Evolutionary conservation across 2,888 invertebrate species (phyloP).

Genomic region (Diaphora mendica): DNA sequence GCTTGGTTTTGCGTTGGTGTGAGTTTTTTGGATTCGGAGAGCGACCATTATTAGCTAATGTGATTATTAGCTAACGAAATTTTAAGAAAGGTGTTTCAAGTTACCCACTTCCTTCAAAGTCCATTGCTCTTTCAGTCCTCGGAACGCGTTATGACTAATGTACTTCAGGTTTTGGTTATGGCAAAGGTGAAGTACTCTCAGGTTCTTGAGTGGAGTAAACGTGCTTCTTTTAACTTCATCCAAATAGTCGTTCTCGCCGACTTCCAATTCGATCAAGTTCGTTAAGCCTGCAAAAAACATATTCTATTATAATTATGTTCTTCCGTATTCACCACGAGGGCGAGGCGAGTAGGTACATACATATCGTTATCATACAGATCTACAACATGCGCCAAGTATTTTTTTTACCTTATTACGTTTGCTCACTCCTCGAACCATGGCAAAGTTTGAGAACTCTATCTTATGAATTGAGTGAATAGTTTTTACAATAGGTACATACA

Average conservation of each 20-base stretch:
- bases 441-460: conserved; percentile 5
- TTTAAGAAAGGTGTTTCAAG: not conserved
- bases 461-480: conserved; percentile 26
- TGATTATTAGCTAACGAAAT: not conserved
- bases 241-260: conserved; percentile 86
- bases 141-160: conserved; percentile 88
- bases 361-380: conserved; percentile 32
- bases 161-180: conserved; percentile 84
- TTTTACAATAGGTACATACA: conserved; percentile 36
- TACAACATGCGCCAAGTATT: conserved; percentile 28
- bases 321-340: conserved; percentile 36
- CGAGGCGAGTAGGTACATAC: conserved; percentile 11
- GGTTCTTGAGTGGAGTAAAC: conserved; percentile 80
- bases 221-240: conserved; percentile 84
- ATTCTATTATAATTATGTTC: conserved; percentile 49
- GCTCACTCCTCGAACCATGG: conserved; percentile 9
- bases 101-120: conserved; percentile 83
- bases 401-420: conserved; percentile 29
- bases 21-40: not conserved
- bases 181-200: conserved; percentile 79
- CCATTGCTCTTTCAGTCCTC: conserved; percentile 80
- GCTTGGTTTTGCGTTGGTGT: not conserved
- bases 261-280: conserved; percentile 86
- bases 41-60: not conserved
- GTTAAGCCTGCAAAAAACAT: conserved; percentile 78